Base-by-base conservation (phyloP, 1,140 invertebrate genomes). In the Callitettix versicolor region DNA sequence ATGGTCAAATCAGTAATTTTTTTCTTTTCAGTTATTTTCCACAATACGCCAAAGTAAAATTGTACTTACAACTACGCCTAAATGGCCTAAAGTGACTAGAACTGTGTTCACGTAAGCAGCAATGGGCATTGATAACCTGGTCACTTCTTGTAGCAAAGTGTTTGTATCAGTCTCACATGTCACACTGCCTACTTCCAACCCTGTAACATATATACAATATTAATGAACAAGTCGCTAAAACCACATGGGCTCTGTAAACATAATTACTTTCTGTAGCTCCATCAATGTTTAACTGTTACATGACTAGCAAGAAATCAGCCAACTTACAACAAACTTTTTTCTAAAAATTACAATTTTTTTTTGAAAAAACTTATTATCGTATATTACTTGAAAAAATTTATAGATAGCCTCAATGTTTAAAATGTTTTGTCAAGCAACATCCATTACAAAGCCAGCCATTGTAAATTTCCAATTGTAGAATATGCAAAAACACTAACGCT, bases 11-110 rank as follows among this genome's bases (percentile, higher is more conserved):
- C n/a, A n/a, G n/a, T n/a, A n/a, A n/a, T n/a, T n/a, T n/a, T n/a
- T n/a, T n/a, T n/a, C n/a, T n/a, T n/a, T n/a, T n/a, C n/a, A n/a
- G n/a, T n/a, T n/a, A n/a, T n/a, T n/a, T n/a, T n/a, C n/a, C n/a
- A n/a, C n/a, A n/a, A n/a, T n/a, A n/a, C n/a, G n/a, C n/a, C n/a
- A n/a, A n/a, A n/a, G n/a, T n/a, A n/a, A n/a, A n/a, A n/a, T n/a
- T n/a, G n/a, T n/a, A n/a, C n/a, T n/a, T n/a, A 58, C 56, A 62
- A 41, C 14, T 4, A 60, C 47, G 7, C 60, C 60, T 40, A 48
- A 41, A 15, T 55, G 24, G 4, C 60, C 58, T 43, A 62, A 53
- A 18, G 60, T 62, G 20, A 60, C 58, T 53, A 62, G 58, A 17
- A 62, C 44, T 15, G 58, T 52, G 2, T 50, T 49, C 36, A 60